Conservation (phyloP, 2,888 invertebrate genomes). For the Imbricaverruca yamaguchii region DNA sequence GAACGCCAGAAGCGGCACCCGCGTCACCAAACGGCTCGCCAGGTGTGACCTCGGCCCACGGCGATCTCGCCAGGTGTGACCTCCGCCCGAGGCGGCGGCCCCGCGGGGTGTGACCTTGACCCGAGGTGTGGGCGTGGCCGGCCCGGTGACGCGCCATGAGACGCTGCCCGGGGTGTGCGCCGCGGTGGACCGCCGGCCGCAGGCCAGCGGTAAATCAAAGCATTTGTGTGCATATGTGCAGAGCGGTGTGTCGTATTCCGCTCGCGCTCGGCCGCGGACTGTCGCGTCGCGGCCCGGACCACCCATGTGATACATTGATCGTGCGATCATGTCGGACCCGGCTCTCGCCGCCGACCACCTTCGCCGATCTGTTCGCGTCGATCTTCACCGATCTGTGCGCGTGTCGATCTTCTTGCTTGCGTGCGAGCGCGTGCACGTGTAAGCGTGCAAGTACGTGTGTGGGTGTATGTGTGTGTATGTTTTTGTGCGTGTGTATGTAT, state of each 20-base stretch:
- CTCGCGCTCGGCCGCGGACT: neutral
- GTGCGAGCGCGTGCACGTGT: neutral
- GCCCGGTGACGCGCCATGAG: too few species aligned
- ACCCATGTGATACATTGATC: neutral
- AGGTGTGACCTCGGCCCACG: neutral
- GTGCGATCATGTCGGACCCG: too few species aligned
- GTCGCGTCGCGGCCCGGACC: too few species aligned
- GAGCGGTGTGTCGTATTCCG: neutral
- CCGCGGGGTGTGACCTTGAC: too few species aligned
- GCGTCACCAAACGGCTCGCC: neutral
- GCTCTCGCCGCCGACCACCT: too few species aligned
- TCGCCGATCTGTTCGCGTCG: too few species aligned
- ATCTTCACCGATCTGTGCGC: too few species aligned
- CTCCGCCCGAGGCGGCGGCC: neutral
- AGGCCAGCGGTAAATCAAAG: neutral
- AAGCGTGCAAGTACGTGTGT: neutral
- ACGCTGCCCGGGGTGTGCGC: too few species aligned
- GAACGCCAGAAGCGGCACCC: neutral
- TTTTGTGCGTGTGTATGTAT: neutral
- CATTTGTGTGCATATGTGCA: neutral
- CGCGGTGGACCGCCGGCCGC: too few species aligned
- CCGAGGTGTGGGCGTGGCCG: too few species aligned
- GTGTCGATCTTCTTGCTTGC: too few species aligned
- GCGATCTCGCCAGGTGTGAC: neutral
- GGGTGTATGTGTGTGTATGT: neutral